These are phyloP conservation scores for Tachypleus tridentatus DNA, from an alignment of 1,140 invertebrate genomes.

Conservation along the genomic window DNA sequence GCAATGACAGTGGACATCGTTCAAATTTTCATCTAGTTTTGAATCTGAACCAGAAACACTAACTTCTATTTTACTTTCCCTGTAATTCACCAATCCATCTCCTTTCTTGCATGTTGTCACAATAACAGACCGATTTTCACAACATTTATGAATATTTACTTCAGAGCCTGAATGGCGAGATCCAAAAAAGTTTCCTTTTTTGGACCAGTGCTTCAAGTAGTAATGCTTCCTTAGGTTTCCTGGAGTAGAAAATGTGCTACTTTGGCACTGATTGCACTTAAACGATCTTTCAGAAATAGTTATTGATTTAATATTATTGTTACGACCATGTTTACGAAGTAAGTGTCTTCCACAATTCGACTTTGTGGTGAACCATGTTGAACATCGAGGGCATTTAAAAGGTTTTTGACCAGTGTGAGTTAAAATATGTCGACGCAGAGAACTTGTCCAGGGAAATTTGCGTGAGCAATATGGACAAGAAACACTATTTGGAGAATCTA, in stretches of 20 bases:
- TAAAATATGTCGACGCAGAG: conserved; percentile 75
- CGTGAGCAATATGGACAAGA: conserved; percentile 81
- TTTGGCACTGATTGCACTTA: conserved; percentile 70
- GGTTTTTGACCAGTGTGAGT: conserved; percentile 94
- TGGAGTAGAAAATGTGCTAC: conserved; percentile 69
- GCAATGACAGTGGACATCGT: conserved; percentile 6
- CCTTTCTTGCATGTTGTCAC: neutral
- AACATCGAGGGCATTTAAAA: conserved; percentile 83
- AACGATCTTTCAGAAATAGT: conserved; percentile 66
- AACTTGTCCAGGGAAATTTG: conserved; percentile 92
- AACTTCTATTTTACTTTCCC: conserved; percentile 29
- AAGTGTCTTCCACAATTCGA: conserved; percentile 92
- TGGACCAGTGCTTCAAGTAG: conserved; percentile 47
- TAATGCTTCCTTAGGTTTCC: conserved; percentile 66
- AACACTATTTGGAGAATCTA: conserved; percentile 78
- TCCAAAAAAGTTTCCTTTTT: conserved; percentile 18
- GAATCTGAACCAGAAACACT: conserved; percentile 30
- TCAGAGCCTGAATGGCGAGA: neutral
- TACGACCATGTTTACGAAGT: conserved; percentile 65
- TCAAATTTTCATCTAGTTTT: too few species aligned
- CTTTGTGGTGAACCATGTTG: conserved; percentile 87
- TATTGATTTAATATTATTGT: conserved; percentile 28
- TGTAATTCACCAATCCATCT: neutral
- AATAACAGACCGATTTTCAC: neutral
- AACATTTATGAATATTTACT: too few species aligned